A percentile compares a stretch with the other conserved stretches of the same genome.
These are phyloP conservation scores for Matsumurasca onukii DNA, from an alignment of 1,140 invertebrate genomes.

Conservation along the genomic window DNA sequence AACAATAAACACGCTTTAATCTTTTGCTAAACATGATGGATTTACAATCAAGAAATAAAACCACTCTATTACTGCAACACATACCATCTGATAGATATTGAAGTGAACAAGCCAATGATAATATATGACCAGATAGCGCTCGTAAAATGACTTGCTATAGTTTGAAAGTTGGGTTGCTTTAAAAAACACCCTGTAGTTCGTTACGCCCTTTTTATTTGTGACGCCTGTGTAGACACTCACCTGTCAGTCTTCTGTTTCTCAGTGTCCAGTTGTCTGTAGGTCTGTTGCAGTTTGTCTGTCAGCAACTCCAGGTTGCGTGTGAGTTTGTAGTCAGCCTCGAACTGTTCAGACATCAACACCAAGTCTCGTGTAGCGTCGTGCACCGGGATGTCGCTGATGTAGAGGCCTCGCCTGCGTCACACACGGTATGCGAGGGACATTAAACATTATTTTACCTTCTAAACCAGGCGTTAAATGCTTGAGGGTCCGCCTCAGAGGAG, in stretches of 20 bases:
- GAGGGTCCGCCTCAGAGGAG: neutral
- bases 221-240: too few species aligned
- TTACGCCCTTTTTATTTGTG: too few species aligned
- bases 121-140: too few species aligned
- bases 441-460: neutral
- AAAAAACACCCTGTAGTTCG: too few species aligned
- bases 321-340: conserved; percentile 96
- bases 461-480: neutral
- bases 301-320: conserved; percentile 94
- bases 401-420: conserved; percentile 86
- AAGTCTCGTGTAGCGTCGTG: conserved; percentile 96
- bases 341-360: conserved; percentile 95
- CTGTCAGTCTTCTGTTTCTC: conserved; percentile 97
- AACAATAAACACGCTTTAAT: too few species aligned
- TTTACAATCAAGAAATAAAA: too few species aligned
- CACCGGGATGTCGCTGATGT: conserved; percentile 92
- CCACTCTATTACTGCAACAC: too few species aligned
- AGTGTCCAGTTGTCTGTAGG: conserved; percentile 89
- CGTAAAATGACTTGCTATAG: too few species aligned
- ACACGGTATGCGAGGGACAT: conserved; percentile 31
- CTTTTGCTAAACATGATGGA: too few species aligned
- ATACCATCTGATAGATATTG: too few species aligned
- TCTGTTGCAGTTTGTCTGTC: conserved; percentile 95
- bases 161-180: too few species aligned
- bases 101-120: too few species aligned